A percentile compares a stretch with the other conserved stretches of the same genome.
phyloP scores from a whole-genome alignment of 2,888 invertebrate species.

The Uloborus plumipes region DNA sequence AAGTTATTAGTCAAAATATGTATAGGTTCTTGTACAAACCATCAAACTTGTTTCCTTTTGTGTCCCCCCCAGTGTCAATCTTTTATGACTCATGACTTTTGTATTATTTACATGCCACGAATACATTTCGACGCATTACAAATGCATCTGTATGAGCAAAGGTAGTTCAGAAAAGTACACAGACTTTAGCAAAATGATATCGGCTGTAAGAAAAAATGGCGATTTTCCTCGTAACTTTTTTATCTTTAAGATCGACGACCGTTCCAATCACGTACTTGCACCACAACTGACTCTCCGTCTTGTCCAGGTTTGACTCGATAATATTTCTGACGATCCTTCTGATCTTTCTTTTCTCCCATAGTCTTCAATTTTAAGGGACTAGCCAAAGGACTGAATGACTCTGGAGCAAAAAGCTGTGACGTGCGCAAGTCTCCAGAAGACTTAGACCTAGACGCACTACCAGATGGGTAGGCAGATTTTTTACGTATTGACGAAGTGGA shows the following conservation, averaged over 20 bases:
- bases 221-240: not conserved
- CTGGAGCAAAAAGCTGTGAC: conserved; percentile 33
- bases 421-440: conserved; percentile 47
- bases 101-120: not conserved
- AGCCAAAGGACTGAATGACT: conserved; percentile 59
- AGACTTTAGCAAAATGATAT: too few species aligned
- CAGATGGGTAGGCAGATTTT: conserved; percentile 45
- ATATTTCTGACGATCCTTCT: conserved; percentile 42
- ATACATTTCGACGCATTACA: too few species aligned
- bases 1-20: too few species aligned
- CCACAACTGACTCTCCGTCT: conserved; percentile 58
- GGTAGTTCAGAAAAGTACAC: too few species aligned
- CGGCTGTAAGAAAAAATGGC: too few species aligned
- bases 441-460: conserved; percentile 51
- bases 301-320: conserved; percentile 60
- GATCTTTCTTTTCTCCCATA: conserved; percentile 21
- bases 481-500: conserved; percentile 42
- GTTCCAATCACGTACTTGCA: conserved; percentile 61
- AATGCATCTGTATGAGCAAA: too few species aligned
- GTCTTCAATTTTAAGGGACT: conserved; percentile 65
- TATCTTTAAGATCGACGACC: conserved; percentile 25
- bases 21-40: too few species aligned
- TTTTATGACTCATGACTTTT: not conserved
- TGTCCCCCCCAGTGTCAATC: too few species aligned
- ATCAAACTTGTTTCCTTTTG: too few species aligned